Base-by-base conservation (phyloP, 2,888 invertebrate species). In the Phasia obesa region DNA sequence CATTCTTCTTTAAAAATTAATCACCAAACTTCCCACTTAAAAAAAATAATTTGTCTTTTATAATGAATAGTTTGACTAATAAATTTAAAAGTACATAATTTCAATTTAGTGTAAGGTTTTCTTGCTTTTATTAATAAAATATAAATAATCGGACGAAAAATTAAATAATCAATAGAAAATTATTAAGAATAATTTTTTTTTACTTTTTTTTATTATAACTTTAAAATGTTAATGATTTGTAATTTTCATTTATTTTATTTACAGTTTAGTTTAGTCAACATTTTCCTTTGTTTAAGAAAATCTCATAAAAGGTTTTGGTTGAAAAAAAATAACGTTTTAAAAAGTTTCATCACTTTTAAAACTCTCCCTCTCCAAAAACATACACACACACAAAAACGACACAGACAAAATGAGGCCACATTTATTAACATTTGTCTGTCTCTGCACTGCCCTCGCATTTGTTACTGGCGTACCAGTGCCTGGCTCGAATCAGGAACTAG, bases 391-490 rank as follows among this genome's bases (percentile, higher is more conserved):
- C 59, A 74, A n/a, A n/a, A n/a, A 21, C 47, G 35, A 51, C 85
- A 88, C 76, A 76, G 86, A 71, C 86, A 88, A 86, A 84, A 89
- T 88, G 88, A 88, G 87, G 84, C 87, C 88, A 82, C 76, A 84
- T n/a, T 74, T 84, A 65, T 49, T 86, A 81, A 79, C 84, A 67
- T 77, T 90, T 57, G 88, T 87, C 85, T 88, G 87, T 85, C 57
- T 89, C 44, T 88, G 90, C 88, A 88, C 89, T 86, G 85, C 81
- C 79, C 85, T 87, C 71, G 87, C 86, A 75, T 85, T 89, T 81
- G 88, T 87, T 57, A 85, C 85, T 70, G 91, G 90, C 69, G 86
- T 88, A 70, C 92, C 91, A 51, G 85, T 91, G 53, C 88, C 91
- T 57, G 88, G 87, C 73, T 86, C 86, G 64, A 88, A 89, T 85